Percentiles rank a stretch among this genome's conserved stretches.
phyloP scores from a whole-genome alignment of 64 coral and sea anemone genomes.

The Actinia equina region DNA sequence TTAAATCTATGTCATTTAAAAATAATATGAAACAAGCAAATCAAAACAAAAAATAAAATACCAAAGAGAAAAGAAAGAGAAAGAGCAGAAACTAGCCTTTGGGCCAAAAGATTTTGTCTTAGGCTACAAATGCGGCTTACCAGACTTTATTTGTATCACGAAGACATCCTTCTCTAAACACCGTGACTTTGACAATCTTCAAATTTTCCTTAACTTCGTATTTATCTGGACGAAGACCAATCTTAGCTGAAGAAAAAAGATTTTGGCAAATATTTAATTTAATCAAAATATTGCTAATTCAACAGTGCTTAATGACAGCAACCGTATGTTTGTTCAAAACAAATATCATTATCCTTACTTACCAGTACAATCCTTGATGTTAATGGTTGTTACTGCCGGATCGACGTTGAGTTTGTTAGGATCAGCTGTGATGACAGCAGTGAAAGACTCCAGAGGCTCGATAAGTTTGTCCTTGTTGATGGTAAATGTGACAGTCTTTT shows the following conservation, averaged over 20 bases:
- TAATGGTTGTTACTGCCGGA: background rate
- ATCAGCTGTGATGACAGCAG: background rate
- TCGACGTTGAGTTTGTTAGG: background rate
- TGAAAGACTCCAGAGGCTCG: background rate
- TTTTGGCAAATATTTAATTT: no score
- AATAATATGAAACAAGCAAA: no score
- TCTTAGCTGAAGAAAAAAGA: background rate
- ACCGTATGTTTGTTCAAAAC: background rate
- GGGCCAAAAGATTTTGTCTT: no score
- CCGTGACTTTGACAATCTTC: conserved; percentile 4
- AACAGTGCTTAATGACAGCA: background rate
- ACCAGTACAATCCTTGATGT: background rate
- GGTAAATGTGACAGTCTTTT: background rate
- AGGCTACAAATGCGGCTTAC: background rate
- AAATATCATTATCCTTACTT: background rate
- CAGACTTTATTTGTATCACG: background rate
- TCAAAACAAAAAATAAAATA: no score
- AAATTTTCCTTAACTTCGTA: background rate
- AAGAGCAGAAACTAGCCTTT: no score
- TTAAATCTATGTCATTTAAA: no score
- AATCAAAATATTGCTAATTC: no score
- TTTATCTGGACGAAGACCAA: background rate
- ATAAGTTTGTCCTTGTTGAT: background rate
- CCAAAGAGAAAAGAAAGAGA: no score
- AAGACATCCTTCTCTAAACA: background rate